Percentiles rank a stretch among this genome's conserved stretches.
phyloP scores from a whole-genome alignment of 2,888 invertebrate genomes.

The Ichneumoninae sp. region DNA sequence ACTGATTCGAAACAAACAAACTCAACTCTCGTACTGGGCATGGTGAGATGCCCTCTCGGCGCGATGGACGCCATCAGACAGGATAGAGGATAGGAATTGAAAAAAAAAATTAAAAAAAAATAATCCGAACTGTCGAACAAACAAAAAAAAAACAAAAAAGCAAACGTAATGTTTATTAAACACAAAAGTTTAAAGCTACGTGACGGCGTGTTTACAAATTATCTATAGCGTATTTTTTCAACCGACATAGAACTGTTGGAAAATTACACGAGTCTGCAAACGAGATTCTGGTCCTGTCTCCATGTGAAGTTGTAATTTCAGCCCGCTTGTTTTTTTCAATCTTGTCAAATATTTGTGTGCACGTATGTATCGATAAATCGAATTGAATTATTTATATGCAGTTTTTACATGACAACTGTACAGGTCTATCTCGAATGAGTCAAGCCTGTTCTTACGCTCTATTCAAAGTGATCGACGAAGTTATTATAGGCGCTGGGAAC shows the following conservation, averaged over 20 bases:
- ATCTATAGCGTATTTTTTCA: conserved; percentile 44
- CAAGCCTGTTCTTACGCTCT: not conserved
- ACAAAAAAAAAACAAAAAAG: conserved; percentile 62
- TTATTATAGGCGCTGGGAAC: conserved; percentile 1
- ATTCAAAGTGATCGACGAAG: not conserved
- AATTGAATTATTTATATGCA: conserved; percentile 70
- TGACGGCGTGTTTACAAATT: conserved; percentile 49
- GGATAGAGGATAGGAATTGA: conserved; percentile 73
- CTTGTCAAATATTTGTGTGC: not conserved
- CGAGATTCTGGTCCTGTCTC: conserved; percentile 11
- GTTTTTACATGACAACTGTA: conserved; percentile 38
- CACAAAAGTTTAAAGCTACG: conserved; percentile 76
- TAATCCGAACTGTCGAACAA: conserved; percentile 77
- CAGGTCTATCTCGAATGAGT: not conserved
- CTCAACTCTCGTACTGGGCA: not conserved
- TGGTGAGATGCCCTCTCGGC: not conserved
- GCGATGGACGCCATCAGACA: conserved; percentile 7
- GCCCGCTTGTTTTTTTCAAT: not conserved
- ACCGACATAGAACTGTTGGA: conserved; percentile 41
- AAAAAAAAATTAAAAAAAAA: conserved; percentile 63
- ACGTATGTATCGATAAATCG: conserved; percentile 14
- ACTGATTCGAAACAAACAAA: not conserved
- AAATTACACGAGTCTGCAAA: conserved; percentile 9
- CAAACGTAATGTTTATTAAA: conserved; percentile 76
- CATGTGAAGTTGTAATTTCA: not conserved